Evolutionary conservation across 2,888 invertebrate species (phyloP).

Genomic region (Cerceris ruficornis): DNA sequence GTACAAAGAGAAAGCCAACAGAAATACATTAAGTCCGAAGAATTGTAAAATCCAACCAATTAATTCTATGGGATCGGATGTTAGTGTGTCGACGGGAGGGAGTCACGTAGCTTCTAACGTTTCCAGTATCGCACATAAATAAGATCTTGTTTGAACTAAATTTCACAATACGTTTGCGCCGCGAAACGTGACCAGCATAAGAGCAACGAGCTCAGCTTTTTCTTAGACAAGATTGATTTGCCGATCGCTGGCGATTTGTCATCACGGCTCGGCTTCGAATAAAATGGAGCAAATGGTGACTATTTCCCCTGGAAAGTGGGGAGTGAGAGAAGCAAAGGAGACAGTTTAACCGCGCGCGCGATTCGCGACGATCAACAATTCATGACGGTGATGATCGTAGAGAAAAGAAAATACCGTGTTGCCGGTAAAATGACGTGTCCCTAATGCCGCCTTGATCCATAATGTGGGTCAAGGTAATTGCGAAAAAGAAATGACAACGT

Average conservation of each 20-base stretch:
- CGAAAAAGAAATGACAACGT: slow-evolving; percentile 78
- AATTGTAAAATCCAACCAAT: background rate
- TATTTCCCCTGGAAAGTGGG: background rate
- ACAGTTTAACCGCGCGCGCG: background rate
- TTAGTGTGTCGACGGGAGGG: background rate
- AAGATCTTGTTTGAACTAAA: background rate
- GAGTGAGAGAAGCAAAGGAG: background rate
- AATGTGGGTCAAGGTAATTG: slow-evolving; percentile 78
- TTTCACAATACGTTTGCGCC: slow-evolving; percentile 14
- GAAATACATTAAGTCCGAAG: background rate
- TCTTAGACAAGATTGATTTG: background rate
- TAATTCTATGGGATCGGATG: no score
- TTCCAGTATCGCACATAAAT: slow-evolving; percentile 2
- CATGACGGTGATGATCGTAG: slow-evolving; percentile 20
- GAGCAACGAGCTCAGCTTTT: background rate
- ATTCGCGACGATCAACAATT: background rate
- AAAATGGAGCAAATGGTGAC: background rate
- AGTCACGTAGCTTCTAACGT: background rate
- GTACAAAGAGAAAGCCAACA: no score
- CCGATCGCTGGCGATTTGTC: slow-evolving; percentile 11
- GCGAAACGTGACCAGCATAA: slow-evolving; percentile 21
- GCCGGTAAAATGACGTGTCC: slow-evolving; percentile 70
- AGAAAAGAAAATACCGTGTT: slow-evolving; percentile 37
- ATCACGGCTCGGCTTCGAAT: background rate
- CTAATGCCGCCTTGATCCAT: slow-evolving; percentile 61